Evolutionary conservation across 2,888 invertebrate genomes (phyloP), one percentile per base, ranked within the genome.

Genomic region (Subacronicta megacephala): DNA sequence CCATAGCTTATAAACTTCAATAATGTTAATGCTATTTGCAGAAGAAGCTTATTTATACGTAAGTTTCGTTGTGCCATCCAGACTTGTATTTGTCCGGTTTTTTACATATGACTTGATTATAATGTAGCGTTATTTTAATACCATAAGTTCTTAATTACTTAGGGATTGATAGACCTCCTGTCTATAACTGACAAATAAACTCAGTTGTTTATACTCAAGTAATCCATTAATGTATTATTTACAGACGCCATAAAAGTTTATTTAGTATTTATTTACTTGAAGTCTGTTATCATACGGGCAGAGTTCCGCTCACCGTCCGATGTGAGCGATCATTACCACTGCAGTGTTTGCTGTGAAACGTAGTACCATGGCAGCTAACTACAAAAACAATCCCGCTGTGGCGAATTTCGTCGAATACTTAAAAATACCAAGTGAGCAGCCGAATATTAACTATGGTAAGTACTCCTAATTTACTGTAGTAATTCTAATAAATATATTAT

Each of bases 361-460:
- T 77, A 64, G 62, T 77, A 64, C 67, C 53, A 93, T 93, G 93
- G 78, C 90, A 49, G 65, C 77, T 20, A 81, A 87, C 59, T 92
- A 90, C 75, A 79, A 84, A 72, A 89, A 83, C 55, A 90, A 89
- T 75, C 65, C 91, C 62, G 95, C 97, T 41, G 95, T 97, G 45
- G 95, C 95, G 37, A 96, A 95, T 82, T 97, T 97, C 82, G 92
- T 96, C 37, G 96, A 96, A 75, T 97, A 97, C 89, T 89, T 97
- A 50, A 92, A 95, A 72, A 96, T 97, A 78, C 96, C 96, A 15
- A 96, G 97, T 54, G 96, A 97, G 1, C 97, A 97, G 57, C 97
- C 97, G 0, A 88, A 96, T 76, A 95, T 97, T 26, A 95, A 97
- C 81, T 97, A 97, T 86, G 96, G 97, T 97, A 86, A 94, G 90